Percentiles rank a stretch among this genome's conserved stretches.
These are phyloP conservation scores for Saccostrea cuccullata DNA, from an alignment of 1,140 invertebrate species.

Conservation along the genomic window DNA sequence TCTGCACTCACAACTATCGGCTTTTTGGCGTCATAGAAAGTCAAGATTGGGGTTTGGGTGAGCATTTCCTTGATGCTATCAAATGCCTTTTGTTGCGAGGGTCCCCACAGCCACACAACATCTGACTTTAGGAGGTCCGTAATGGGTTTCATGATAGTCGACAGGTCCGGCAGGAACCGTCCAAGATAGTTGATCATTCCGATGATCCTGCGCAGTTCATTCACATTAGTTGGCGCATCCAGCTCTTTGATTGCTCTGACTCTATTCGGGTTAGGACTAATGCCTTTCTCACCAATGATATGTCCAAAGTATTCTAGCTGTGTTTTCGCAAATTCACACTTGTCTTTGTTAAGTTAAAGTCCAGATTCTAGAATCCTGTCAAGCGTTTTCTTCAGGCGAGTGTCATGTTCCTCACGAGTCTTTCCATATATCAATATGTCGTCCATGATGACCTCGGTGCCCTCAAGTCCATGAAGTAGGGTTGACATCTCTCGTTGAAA, in stretches of 20 bases:
- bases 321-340: constrained; percentile 76
- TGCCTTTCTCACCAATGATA: no score
- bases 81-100: constrained; percentile 39
- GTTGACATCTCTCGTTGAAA: no score
- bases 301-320: no score
- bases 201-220: no score
- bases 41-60: constrained; percentile 53
- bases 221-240: constrained; percentile 65
- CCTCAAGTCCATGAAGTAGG: constrained; percentile 48
- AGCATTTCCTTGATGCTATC: constrained; percentile 41
- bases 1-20: no score
- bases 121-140: constrained; percentile 49
- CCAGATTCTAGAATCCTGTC: no score
- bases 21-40: no score
- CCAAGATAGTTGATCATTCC: constrained; percentile 78
- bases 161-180: no score
- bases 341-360: constrained; percentile 78
- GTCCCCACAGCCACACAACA: constrained; percentile 43
- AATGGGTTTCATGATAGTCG: no score
- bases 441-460: no score
- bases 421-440: constrained; percentile 42
- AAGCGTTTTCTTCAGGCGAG: constrained; percentile 57
- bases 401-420: constrained; percentile 43
- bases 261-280: constrained; percentile 68
- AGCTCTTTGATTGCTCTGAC: constrained; percentile 73